phyloP scores from a whole-genome alignment of 2,797 vertebrate genomes.

The Rousettus madagascariensis region DNA sequence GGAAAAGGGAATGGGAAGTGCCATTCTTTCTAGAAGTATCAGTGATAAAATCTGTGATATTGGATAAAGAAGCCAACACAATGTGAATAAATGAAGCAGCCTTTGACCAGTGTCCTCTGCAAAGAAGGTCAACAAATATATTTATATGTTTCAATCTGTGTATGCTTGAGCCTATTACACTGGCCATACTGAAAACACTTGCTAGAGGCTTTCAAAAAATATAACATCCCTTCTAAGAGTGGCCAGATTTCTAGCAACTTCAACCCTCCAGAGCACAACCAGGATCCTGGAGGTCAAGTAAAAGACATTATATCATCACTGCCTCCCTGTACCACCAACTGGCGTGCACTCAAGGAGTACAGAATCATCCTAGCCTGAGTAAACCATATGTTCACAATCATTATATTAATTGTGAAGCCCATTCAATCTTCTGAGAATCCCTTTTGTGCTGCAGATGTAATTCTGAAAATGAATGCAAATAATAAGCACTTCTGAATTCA shows the following conservation, averaged over 20 bases:
- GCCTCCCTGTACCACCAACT: neutral
- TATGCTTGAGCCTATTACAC: neutral
- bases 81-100: neutral
- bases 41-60: neutral
- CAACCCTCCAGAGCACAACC: neutral
- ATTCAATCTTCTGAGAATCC: neutral
- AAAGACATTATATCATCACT: neutral
- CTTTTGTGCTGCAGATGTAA: constrained; percentile 22
- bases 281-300: neutral
- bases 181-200: neutral
- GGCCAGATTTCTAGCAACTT: neutral
- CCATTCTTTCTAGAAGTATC: neutral
- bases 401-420: neutral
- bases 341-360: neutral
- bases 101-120: neutral
- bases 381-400: neutral
- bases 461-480: constrained; percentile 43
- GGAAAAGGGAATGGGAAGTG: neutral
- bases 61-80: neutral
- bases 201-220: neutral
- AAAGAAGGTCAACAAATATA: neutral
- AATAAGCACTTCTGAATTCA: constrained; percentile 26
- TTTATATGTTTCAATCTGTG: neutral
- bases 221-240: neutral
- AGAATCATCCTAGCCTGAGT: neutral